Conservation (phyloP, 2,888 invertebrate genomes). For the Erebia aethiops region DNA sequence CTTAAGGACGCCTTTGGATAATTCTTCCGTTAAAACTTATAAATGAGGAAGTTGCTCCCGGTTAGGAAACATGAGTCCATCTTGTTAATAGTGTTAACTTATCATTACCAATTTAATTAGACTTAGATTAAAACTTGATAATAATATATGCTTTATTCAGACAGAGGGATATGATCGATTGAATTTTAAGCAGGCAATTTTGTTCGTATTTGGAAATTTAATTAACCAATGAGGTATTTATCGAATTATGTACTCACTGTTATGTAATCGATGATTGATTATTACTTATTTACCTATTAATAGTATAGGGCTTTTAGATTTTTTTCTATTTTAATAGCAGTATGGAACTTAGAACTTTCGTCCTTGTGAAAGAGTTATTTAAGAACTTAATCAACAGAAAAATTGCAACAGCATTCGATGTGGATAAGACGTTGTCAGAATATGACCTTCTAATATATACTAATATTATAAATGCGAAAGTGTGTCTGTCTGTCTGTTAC, state of each 20-base stretch:
- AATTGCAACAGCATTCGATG: background rate
- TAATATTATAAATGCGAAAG: no score
- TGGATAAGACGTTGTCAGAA: background rate
- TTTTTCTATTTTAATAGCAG: background rate
- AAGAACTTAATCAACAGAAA: background rate
- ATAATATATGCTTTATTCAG: background rate
- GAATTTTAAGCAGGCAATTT: background rate
- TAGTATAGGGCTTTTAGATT: no score
- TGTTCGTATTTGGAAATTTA: slow-evolving; percentile 6
- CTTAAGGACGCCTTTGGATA: background rate
- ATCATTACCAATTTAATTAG: no score
- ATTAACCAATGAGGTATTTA: background rate
- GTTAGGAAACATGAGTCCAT: no score
- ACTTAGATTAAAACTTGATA: background rate
- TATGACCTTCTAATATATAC: background rate
- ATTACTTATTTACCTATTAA: no score
- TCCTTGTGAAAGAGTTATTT: background rate
- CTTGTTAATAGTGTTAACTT: no score
- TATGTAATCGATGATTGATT: background rate
- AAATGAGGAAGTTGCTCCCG: background rate
- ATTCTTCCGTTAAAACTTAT: background rate
- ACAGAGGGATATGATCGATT: slow-evolving; percentile 17
- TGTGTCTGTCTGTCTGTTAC: no score
- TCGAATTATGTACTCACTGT: background rate
- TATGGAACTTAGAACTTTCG: background rate